Base-by-base conservation (phyloP, 2,797 vertebrate species). In the Myoxocephalus aenaeus region DNA sequence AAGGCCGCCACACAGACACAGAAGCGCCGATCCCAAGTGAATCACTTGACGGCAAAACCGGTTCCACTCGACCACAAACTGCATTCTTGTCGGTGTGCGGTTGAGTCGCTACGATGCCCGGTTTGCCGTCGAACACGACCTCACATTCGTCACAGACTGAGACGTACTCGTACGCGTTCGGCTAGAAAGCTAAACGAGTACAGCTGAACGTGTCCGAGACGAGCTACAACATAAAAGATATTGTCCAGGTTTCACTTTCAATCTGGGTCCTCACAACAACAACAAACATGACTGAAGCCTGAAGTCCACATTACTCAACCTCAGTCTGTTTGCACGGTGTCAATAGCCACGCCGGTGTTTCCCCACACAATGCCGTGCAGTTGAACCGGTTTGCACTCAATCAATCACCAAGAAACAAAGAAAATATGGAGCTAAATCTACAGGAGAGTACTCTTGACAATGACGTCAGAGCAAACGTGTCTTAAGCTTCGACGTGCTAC, bases 221-320 rank as follows among this genome's bases (percentile, higher is more conserved):
- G 8, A 48, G 32, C n/a, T 68, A 15, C 29, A 76, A 40, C 25
- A 57, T 11, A 18, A 53, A 54, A 36, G 29, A 72, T 27, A 25
- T 8, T 14, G 44, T 68, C 50, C 69, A 74, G 18, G 63, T 82
- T 86, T 86, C 73, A 57, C 77, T 74, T 67, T 69, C 51, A 34
- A 11, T 53, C 71, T 67, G 44, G 40, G 25, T 70, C 48, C 14
- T 1, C 48, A 69, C 36, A 15, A 42, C 40, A 42, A 40, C 53
- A 54, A 27, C 29, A 70, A 27, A 20, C 34, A 71, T 34, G 14
- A 38, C 46, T 2, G 25, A 54, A 63, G 75, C 20, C n/a, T 36
- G 22, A 53, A 59, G 46, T 61, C 48, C 18, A 13, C 25, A 36
- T 51, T 3, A 32, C 59, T 32, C 40, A 56, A 18, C 10, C 27